Percentiles rank a stretch among this genome's conserved stretches.
phyloP scores from a whole-genome alignment of 2,888 invertebrate genomes.

The Catocala fraxini region DNA sequence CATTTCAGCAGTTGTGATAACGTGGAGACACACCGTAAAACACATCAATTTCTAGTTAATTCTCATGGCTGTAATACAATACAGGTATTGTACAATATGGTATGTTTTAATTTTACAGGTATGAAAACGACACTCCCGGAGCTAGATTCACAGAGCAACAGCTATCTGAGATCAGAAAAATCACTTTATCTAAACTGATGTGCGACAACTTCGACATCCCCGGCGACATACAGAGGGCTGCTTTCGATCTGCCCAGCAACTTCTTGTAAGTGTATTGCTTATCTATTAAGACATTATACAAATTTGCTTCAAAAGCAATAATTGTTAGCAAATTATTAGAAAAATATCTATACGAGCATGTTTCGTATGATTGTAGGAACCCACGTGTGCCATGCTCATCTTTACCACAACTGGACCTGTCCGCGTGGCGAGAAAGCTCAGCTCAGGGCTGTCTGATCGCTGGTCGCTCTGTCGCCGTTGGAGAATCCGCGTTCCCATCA shows the following conservation, averaged over 20 bases:
- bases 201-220: slow-evolving; percentile 96
- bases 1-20: too few relatives aligned
- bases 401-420: slow-evolving; percentile 93
- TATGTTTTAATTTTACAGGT: slow-evolving; percentile 80
- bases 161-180: slow-evolving; percentile 95
- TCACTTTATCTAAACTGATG: slow-evolving; percentile 93
- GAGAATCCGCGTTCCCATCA: slow-evolving; percentile 95
- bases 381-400: slow-evolving; percentile 95
- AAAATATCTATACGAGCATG: background rate
- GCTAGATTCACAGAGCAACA: slow-evolving; percentile 95
- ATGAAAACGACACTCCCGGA: slow-evolving; percentile 94
- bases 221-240: slow-evolving; percentile 95
- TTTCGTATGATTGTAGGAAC: slow-evolving; percentile 86
- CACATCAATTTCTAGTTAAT: too few relatives aligned
- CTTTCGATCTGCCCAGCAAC: slow-evolving; percentile 96
- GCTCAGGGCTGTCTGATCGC: slow-evolving; percentile 94
- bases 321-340: too few relatives aligned
- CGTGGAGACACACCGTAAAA: too few relatives aligned
- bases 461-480: slow-evolving; percentile 92
- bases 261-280: slow-evolving; percentile 89
- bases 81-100: too few relatives aligned
- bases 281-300: too few relatives aligned
- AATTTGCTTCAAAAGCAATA: too few relatives aligned
- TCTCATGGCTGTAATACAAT: too few relatives aligned
- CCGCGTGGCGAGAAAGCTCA: slow-evolving; percentile 94